Percentiles rank a stretch among this genome's conserved stretches.
phyloP scores from a whole-genome alignment of 2,888 invertebrate genomes.

The Tupiocoris notatus region DNA sequence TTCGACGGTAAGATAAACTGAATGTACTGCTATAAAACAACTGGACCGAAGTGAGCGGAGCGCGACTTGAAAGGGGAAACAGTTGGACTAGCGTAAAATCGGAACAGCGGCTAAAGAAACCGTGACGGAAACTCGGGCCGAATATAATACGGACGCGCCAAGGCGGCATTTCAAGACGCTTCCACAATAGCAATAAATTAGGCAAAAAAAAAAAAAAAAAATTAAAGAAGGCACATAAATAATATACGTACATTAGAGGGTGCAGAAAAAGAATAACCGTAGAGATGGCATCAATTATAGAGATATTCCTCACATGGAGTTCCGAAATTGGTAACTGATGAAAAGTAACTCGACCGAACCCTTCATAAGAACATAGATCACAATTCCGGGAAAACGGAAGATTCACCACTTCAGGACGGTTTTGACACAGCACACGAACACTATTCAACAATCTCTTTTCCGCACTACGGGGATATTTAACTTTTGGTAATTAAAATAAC shows the following conservation, averaged over 20 bases:
- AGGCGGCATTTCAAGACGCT: not conserved
- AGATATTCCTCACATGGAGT: not conserved
- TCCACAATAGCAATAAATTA: not conserved
- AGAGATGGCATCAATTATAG: not conserved
- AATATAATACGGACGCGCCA: not conserved
- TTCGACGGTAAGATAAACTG: not conserved
- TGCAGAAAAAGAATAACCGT: not conserved
- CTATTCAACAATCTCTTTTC: not conserved
- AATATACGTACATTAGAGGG: not conserved
- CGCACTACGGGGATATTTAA: not conserved
- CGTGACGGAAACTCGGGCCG: not conserved
- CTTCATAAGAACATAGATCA: no score
- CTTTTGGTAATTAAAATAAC: no score
- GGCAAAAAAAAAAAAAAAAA: not conserved
- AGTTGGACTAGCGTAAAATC: not conserved
- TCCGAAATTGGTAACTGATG: not conserved
- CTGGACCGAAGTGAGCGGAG: not conserved
- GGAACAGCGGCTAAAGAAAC: not conserved
- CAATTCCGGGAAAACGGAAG: not conserved
- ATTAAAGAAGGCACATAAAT: not conserved
- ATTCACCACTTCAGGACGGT: not conserved
- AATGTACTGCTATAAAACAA: not conserved
- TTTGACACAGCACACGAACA: not conserved
- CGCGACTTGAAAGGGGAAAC: not conserved
- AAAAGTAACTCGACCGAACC: no score